A percentile compares a stretch with the other conserved stretches of the same genome.
phyloP scores from a whole-genome alignment of 1,140 invertebrate species.

The Eupeodes corollae region DNA sequence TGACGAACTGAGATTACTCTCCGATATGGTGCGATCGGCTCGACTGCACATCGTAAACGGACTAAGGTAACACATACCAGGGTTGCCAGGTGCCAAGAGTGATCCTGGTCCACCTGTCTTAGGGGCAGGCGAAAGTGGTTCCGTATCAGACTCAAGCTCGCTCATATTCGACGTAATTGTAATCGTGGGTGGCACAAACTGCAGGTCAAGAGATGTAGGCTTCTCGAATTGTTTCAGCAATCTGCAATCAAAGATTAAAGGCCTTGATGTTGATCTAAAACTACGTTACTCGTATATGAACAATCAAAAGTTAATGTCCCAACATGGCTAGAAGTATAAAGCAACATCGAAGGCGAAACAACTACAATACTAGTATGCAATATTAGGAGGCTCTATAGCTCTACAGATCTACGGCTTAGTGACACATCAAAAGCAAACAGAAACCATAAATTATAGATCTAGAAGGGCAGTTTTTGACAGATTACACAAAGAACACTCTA shows the following conservation, averaged over 20 bases:
- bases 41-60: slow-evolving; percentile 59
- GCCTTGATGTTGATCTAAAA: too few relatives aligned
- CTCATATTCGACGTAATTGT: slow-evolving; percentile 62
- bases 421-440: too few relatives aligned
- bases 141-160: slow-evolving; percentile 59
- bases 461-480: too few relatives aligned
- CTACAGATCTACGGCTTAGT: too few relatives aligned
- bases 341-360: too few relatives aligned
- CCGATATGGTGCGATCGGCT: slow-evolving; percentile 58
- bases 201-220: slow-evolving; percentile 51
- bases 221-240: slow-evolving; percentile 45
- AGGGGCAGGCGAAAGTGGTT: slow-evolving; percentile 46
- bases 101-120: slow-evolving; percentile 15
- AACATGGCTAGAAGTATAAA: too few relatives aligned
- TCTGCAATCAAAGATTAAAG: slow-evolving; percentile 5
- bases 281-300: too few relatives aligned
- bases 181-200: slow-evolving; percentile 54
- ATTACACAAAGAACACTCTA: too few relatives aligned
- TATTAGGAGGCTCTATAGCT: too few relatives aligned
- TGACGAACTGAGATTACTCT: slow-evolving; percentile 67
- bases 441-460: too few relatives aligned
- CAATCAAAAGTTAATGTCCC: too few relatives aligned
- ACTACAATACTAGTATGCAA: too few relatives aligned
- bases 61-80: slow-evolving; percentile 60
- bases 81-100: slow-evolving; percentile 33